Conservation (phyloP, 1,140 invertebrate species). For the Pogonomyrmex barbatus region DNA sequence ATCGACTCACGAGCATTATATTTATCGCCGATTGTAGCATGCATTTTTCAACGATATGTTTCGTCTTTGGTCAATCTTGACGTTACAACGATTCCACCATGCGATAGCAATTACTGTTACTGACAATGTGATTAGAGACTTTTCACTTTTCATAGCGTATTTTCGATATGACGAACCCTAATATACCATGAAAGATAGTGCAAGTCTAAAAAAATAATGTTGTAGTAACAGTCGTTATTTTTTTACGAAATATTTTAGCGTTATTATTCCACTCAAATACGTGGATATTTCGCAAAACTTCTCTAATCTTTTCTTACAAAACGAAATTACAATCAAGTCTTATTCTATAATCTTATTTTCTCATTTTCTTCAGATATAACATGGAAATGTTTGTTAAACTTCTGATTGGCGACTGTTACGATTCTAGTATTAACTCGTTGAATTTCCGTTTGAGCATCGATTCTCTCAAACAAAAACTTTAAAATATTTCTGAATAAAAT, state of each 20-base stretch:
- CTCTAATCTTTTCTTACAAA: constrained; percentile 3
- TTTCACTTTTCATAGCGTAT: neutral
- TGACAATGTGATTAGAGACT: neutral
- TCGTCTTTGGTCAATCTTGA: constrained; percentile 30
- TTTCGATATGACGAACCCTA: constrained; percentile 10
- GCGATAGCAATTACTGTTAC: neutral
- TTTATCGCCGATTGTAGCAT: constrained; percentile 20
- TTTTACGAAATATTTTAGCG: constrained; percentile 5
- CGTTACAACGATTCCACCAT: constrained; percentile 55
- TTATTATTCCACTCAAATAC: neutral
- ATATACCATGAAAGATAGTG: constrained; percentile 18
- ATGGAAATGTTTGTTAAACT: neutral
- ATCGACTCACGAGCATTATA: constrained; percentile 41
- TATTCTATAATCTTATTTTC: constrained; percentile 4
- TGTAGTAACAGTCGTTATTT: neutral
- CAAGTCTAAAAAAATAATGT: constrained; percentile 13
- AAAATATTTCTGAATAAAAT: constrained; percentile 13
- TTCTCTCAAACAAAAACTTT: neutral
- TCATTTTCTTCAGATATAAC: neutral
- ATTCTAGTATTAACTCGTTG: neutral
- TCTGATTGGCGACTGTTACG: neutral
- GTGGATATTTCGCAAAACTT: neutral
- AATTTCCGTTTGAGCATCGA: neutral
- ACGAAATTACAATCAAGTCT: neutral
- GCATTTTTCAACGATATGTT: constrained; percentile 30